Conservation (phyloP, 2,797 vertebrate species). For the Bovichtus diacanthus region DNA sequence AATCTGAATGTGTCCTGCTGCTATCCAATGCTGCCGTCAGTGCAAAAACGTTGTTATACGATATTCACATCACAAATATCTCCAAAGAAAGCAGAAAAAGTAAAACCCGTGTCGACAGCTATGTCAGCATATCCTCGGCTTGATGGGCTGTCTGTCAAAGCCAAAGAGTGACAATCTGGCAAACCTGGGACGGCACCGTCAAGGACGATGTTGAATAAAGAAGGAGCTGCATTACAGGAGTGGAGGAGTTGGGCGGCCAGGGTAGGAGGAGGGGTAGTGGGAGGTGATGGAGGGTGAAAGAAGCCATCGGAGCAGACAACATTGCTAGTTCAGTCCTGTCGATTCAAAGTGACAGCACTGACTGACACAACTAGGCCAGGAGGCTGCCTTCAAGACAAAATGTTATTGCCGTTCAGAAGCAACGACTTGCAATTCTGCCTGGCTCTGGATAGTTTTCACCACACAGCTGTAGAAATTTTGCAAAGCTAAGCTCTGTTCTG, state of each 20-base stretch:
- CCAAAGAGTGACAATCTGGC: conserved; percentile 29
- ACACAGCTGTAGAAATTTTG: conserved; percentile 37
- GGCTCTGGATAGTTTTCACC: conserved; percentile 31
- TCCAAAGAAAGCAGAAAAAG: conserved; percentile 39
- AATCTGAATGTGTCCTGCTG: conserved; percentile 27
- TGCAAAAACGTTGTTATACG: conserved; percentile 49
- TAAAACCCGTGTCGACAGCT: conserved; percentile 46
- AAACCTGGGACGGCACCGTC: not conserved
- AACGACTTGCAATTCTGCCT: conserved; percentile 33
- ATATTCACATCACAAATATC: conserved; percentile 57
- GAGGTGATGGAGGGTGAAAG: conserved; percentile 54
- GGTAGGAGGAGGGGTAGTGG: conserved; percentile 16
- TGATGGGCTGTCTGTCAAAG: conserved; percentile 50
- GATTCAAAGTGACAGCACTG: conserved; percentile 65
- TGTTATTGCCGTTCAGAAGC: conserved; percentile 34
- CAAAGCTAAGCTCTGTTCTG: conserved; percentile 32
- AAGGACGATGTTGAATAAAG: conserved; percentile 55
- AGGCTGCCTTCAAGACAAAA: conserved; percentile 67
- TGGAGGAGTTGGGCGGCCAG: conserved; percentile 29
- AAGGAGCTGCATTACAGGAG: conserved; percentile 42
- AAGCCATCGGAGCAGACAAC: conserved; percentile 55
- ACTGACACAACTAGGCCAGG: conserved; percentile 78
- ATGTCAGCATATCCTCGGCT: conserved; percentile 53
- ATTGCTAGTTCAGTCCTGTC: conserved; percentile 49
- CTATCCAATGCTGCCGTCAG: conserved; percentile 24